Percentiles rank a stretch among this genome's conserved stretches.
These are phyloP conservation scores for Toxotes jaculatrix DNA, from an alignment of 2,113 vertebrate genomes.

Conservation along the genomic window DNA sequence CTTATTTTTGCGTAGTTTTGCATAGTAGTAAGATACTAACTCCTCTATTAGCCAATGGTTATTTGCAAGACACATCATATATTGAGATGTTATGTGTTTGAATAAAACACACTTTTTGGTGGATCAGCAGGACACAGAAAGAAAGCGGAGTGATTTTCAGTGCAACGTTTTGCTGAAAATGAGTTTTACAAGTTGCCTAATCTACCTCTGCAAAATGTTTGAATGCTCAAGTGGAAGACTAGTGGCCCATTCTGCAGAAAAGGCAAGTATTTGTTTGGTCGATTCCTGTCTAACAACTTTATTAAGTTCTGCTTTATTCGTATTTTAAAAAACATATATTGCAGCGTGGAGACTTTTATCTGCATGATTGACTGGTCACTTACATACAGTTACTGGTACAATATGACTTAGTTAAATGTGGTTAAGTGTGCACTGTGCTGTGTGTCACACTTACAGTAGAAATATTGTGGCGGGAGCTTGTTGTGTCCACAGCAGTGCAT, in stretches of 20 bases:
- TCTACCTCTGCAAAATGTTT: neutral
- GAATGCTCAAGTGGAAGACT: neutral
- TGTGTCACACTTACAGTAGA: neutral
- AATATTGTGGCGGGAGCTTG: neutral
- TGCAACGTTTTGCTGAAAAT: neutral
- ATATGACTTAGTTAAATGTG: neutral
- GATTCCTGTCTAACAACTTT: neutral
- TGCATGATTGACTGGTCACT: neutral
- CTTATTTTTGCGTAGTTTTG: slow-evolving; percentile 26
- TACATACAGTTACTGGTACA: neutral
- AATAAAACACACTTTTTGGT: neutral
- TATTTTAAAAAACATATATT: neutral
- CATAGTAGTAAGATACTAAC: neutral
- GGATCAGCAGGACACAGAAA: neutral
- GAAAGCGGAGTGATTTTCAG: neutral
- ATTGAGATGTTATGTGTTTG: neutral
- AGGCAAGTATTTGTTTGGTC: neutral
- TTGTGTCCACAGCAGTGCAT: slow-evolving; percentile 25
- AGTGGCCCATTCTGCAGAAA: neutral
- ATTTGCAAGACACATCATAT: neutral
- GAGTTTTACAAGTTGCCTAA: neutral
- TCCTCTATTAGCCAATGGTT: neutral
- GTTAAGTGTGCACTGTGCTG: neutral
- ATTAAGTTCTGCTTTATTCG: neutral
- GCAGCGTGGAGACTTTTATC: neutral